Percentiles rank a stretch among this genome's conserved stretches.
Conservation (phyloP, 2,113 vertebrate species). For the Brachyhypopomus gauderio region DNA sequence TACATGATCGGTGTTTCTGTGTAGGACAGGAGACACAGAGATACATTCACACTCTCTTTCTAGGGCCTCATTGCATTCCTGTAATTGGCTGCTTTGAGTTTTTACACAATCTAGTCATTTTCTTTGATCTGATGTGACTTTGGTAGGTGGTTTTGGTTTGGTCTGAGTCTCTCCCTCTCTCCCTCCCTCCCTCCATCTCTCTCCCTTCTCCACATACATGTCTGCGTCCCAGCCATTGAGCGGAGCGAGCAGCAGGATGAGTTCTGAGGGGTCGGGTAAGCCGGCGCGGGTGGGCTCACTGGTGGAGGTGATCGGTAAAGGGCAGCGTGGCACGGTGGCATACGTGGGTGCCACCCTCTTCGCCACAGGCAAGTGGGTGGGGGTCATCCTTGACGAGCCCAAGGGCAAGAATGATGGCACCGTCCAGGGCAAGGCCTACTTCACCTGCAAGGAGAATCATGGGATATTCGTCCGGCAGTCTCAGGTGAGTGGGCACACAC, state of each 20-base stretch:
- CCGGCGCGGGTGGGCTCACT: slow-evolving; percentile 88
- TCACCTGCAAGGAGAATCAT: slow-evolving; percentile 90
- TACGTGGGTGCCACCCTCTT: slow-evolving; percentile 93
- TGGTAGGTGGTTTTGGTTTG: not conserved
- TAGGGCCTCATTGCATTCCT: no score
- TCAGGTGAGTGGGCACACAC: slow-evolving; percentile 75
- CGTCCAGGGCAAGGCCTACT: slow-evolving; percentile 93
- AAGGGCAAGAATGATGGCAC: slow-evolving; percentile 97
- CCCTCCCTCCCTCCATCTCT: not conserved
- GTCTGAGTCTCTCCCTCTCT: not conserved
- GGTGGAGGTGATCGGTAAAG: slow-evolving; percentile 96
- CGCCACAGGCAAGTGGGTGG: slow-evolving; percentile 96
- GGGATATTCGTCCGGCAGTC: slow-evolving; percentile 97
- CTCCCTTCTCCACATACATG: no score
- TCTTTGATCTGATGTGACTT: not conserved
- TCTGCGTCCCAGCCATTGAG: slow-evolving; percentile 7
- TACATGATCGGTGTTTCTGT: no score
- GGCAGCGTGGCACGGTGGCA: slow-evolving; percentile 91
- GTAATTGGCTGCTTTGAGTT: no score
- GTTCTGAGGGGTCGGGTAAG: slow-evolving; percentile 77
- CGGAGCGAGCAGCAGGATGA: slow-evolving; percentile 81
- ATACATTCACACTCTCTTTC: no score
- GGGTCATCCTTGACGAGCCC: slow-evolving; percentile 93
- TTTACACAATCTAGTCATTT: not conserved
- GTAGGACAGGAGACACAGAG: no score